Percentiles rank a stretch among this genome's conserved stretches.
Evolutionary conservation across 1,140 invertebrate genomes (phyloP).

Genomic region (Hyles vespertilio): DNA sequence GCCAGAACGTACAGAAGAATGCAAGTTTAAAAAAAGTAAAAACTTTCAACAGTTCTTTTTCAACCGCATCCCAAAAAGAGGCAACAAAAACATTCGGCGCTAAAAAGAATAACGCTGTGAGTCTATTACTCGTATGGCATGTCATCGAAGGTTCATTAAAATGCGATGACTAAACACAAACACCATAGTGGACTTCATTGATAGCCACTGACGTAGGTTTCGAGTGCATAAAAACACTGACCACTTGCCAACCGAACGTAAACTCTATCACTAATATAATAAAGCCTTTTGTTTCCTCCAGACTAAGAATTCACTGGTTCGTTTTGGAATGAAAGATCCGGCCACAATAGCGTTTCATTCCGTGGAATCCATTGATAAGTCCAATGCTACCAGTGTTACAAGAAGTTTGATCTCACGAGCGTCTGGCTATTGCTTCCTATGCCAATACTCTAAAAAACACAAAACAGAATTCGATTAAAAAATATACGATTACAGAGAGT

Average conservation of each 20-base stretch:
- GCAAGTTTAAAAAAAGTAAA: conserved; percentile 39
- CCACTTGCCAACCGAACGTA: conserved; percentile 26
- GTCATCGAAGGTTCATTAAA: conserved; percentile 74
- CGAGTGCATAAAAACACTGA: conserved; percentile 53
- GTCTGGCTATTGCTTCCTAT: conserved; percentile 50
- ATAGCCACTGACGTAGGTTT: conserved; percentile 70
- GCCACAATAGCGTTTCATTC: conserved; percentile 71
- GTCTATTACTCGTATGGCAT: conserved; percentile 72
- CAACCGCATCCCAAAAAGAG: conserved; percentile 47
- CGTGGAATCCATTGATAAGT: conserved; percentile 74
- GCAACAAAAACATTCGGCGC: conserved; percentile 64
- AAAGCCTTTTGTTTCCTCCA: conserved; percentile 26
- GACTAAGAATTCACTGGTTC: conserved; percentile 41
- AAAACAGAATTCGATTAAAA: conserved; percentile 5
- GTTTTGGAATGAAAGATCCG: conserved; percentile 60
- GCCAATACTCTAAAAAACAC: conserved; percentile 17
- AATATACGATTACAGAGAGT: not conserved
- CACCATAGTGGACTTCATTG: conserved; percentile 72
- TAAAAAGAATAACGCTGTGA: conserved; percentile 69
- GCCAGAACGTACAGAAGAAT: conserved; percentile 35
- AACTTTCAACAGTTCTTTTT: conserved; percentile 19
- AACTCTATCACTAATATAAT: conserved; percentile 30
- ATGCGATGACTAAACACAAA: conserved; percentile 74
- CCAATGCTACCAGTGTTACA: conserved; percentile 72
- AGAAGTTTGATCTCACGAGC: conserved; percentile 59